Evolutionary conservation across 2,113 vertebrate species (phyloP).

Genomic region (Cochlearius cochlearius): DNA sequence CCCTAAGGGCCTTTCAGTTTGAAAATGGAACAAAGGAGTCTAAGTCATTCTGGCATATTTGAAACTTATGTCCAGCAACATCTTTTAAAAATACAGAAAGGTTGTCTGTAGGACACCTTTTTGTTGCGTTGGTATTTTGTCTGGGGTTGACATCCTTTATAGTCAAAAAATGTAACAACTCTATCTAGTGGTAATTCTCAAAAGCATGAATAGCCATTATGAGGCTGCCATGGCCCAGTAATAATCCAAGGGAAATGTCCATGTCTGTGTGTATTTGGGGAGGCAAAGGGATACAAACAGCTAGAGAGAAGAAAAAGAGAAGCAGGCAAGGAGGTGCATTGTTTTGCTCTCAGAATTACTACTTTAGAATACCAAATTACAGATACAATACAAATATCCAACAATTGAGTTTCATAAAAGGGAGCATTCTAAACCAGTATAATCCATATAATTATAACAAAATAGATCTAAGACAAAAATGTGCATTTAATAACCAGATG

Average conservation of each 20-base stretch:
- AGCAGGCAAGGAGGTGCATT: not conserved
- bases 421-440: not conserved
- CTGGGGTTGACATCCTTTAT: not conserved
- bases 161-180: not conserved
- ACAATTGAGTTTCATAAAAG: not conserved
- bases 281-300: not conserved
- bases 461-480: conserved; percentile 8
- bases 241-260: not conserved
- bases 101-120: not conserved
- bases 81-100: not conserved
- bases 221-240: not conserved
- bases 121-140: not conserved
- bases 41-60: not conserved
- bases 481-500: not conserved
- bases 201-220: not conserved
- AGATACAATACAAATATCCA: not conserved
- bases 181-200: not conserved
- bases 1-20: not conserved
- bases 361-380: conserved; percentile 13
- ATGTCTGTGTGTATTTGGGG: not conserved
- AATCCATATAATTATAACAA: conserved; percentile 6
- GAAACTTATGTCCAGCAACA: not conserved
- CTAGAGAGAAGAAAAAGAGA: not conserved
- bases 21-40: not conserved
- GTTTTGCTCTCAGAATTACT: conserved; percentile 14